phyloP scores from a whole-genome alignment of 1,140 invertebrate species.

The Heliconius eleuchia region DNA sequence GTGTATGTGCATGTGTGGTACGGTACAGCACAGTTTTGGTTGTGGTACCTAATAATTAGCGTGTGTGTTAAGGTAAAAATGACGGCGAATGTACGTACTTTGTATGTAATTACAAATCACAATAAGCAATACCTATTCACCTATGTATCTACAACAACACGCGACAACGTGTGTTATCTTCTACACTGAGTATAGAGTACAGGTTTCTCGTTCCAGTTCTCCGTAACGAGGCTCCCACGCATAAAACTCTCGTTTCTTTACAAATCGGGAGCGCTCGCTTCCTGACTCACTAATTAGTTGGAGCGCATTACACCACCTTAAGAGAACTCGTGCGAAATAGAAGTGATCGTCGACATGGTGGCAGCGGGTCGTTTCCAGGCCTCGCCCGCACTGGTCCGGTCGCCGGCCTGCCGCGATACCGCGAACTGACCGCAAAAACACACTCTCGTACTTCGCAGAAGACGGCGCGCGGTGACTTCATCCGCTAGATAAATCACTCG shows the following conservation, averaged over 20 bases:
- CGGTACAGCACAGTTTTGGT: too few relatives aligned
- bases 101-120: too few relatives aligned
- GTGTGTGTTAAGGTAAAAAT: too few relatives aligned
- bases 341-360: not conserved
- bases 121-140: too few relatives aligned
- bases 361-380: slow-evolving; percentile 29
- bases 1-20: too few relatives aligned
- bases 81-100: too few relatives aligned
- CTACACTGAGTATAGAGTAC: not conserved
- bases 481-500: slow-evolving; percentile 56
- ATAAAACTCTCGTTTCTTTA: slow-evolving; percentile 11
- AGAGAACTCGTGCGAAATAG: slow-evolving; percentile 15
- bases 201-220: not conserved
- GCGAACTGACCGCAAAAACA: slow-evolving; percentile 45
- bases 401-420: slow-evolving; percentile 30
- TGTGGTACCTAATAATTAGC: too few relatives aligned
- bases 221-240: not conserved
- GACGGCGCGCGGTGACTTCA: slow-evolving; percentile 30
- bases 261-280: not conserved
- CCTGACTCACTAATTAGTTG: slow-evolving; percentile 21
- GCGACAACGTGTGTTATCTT: too few relatives aligned
- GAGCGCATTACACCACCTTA: slow-evolving; percentile 15
- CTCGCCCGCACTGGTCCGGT: not conserved
- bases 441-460: slow-evolving; percentile 43
- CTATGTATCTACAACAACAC: too few relatives aligned